Evolutionary conservation across 2,888 invertebrate genomes (phyloP), one percentile per base, ranked within the genome.

Genomic region (Amphipoea oculea): DNA sequence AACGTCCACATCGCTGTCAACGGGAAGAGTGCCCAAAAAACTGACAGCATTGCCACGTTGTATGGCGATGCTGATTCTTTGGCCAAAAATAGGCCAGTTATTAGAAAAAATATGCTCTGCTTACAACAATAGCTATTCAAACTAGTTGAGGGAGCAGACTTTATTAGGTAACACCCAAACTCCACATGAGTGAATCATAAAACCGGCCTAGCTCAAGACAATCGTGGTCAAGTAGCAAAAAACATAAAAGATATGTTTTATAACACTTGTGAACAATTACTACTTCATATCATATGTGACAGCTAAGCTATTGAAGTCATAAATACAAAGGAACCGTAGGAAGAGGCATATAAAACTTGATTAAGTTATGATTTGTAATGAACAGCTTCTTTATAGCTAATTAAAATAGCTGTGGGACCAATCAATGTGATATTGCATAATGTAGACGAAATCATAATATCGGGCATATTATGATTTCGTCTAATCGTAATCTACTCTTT

Each of bases 301-400:
- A 78, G 79, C 45, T 48, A 65, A 48, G 57, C 80, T 71, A 82
- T 85, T 76, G 78, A 85, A 54, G 73, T 76, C 79, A 63, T 72
- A 73, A 63, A 76, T 57, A 80, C 73, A 83, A 78, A 79, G 76
- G 80, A 48, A 54, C 78, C 79, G 79, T 79, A 83, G 14, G 79
- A 72, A 79, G 63, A 73, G 74, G 57, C 45, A 20, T 74, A 77
- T 77, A 65, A 69, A 76, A 73, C 60, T 76, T 86, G 70, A 86
- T 88, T 80, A 71, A 77, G 71, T 83, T 77, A 73, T 83, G 81
- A 85, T 81, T 78, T 63, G 69, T 85, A 81, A 81, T 73, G 40
- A 82, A 81, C 79, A 68, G 79, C 78, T 75, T 73, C 74, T 80
- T 81, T 81, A 82, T 79, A n/a, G 72, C 84, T 87, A 83, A 86